Conservation (phyloP, 2,113 vertebrate genomes). For the Benitochromis conjunctus region DNA sequence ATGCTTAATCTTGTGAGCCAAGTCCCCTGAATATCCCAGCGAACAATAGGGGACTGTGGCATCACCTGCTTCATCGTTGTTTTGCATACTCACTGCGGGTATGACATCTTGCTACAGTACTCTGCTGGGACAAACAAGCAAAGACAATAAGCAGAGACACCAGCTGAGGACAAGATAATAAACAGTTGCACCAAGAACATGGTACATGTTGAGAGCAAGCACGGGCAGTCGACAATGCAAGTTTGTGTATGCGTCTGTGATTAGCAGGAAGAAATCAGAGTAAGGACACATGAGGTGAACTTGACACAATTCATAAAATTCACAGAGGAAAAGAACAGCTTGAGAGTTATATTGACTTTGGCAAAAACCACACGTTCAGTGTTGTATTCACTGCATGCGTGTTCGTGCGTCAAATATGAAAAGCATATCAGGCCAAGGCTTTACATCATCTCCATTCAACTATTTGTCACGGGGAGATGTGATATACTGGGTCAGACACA, state of each 20-base stretch:
- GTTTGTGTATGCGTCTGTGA: not conserved
- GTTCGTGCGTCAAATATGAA: slow-evolving; percentile 2
- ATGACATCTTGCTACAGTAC: slow-evolving; percentile 12
- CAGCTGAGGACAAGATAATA: slow-evolving; percentile 62
- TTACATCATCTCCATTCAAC: not conserved
- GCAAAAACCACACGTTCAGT: not conserved
- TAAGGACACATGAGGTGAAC: slow-evolving; percentile 46
- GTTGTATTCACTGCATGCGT: not conserved
- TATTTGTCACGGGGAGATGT: not conserved
- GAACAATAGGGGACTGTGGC: not conserved
- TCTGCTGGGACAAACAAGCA: slow-evolving; percentile 35
- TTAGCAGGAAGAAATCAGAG: slow-evolving; percentile 29
- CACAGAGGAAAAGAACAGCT: not conserved
- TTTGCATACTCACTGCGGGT: not conserved
- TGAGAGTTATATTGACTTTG: not conserved
- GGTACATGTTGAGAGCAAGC: slow-evolving; percentile 37
- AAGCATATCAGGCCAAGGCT: not conserved
- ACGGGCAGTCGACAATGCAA: not conserved
- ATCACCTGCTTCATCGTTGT: slow-evolving; percentile 46
- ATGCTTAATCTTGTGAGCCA: not conserved
- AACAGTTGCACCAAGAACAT: slow-evolving; percentile 44
- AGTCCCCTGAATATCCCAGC: not conserved
- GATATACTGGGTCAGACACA: not conserved
- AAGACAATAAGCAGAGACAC: slow-evolving; percentile 60
- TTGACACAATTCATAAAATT: slow-evolving; percentile 57